These are phyloP conservation scores for Sternotherus odoratus DNA, from an alignment of 2,797 vertebrate species.

Conservation along the genomic window DNA sequence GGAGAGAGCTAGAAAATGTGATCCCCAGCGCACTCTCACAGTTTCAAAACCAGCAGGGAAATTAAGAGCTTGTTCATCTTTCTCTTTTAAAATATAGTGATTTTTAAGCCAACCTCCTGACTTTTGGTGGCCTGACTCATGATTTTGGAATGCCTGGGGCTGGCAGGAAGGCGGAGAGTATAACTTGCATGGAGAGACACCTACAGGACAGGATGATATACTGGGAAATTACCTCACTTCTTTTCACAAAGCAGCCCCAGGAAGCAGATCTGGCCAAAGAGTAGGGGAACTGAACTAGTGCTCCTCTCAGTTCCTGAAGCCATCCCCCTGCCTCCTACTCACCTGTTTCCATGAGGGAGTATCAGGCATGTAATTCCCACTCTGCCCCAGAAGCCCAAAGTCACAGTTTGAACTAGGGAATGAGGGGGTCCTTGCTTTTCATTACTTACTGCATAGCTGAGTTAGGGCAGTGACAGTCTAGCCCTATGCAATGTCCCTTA, in stretches of 20 bases:
- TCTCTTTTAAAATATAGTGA: background rate
- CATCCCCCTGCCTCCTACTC: background rate
- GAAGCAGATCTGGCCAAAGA: background rate
- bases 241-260: background rate
- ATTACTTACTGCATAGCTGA: background rate
- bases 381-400: background rate
- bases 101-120: background rate
- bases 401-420: background rate
- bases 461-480: background rate
- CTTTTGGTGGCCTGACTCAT: background rate
- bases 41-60: background rate
- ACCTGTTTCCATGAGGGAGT: background rate
- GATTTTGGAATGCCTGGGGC: background rate
- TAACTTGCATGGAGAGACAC: fast-evolving
- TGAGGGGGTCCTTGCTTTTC: background rate
- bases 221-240: background rate
- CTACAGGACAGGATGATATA: background rate
- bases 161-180: background rate
- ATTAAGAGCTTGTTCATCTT: background rate
- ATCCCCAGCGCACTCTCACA: background rate
- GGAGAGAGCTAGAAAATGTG: background rate
- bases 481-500: slow-evolving; percentile 11
- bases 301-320: background rate
- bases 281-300: background rate
- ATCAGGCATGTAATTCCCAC: background rate